phyloP scores from a whole-genome alignment of 2,113 vertebrate genomes.

The Benitochromis conjunctus region DNA sequence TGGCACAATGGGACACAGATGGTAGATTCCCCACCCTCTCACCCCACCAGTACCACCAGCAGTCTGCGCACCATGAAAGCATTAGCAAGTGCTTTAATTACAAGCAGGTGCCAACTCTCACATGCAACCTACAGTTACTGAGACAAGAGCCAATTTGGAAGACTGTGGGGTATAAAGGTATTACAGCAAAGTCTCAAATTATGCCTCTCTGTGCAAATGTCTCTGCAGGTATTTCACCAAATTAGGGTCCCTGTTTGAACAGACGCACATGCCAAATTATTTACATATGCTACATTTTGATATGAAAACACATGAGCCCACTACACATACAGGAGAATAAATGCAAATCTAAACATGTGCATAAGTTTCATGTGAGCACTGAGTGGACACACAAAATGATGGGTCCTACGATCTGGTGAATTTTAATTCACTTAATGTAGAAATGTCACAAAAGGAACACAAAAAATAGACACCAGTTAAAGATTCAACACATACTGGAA shows the following conservation, averaged over 20 bases:
- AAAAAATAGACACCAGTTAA: too few relatives aligned
- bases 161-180: not conserved
- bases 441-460: too few relatives aligned
- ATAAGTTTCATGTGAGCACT: not conserved
- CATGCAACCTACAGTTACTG: not conserved
- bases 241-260: not conserved
- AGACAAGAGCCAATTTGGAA: not conserved
- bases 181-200: not conserved
- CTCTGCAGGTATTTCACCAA: not conserved
- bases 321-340: not conserved
- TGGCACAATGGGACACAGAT: constrained; percentile 30
- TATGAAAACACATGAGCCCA: not conserved
- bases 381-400: not conserved
- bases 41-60: not conserved
- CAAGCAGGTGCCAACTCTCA: not conserved
- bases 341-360: not conserved
- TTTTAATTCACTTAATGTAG: not conserved
- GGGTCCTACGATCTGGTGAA: not conserved
- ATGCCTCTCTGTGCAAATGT: not conserved
- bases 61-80: not conserved
- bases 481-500: too few relatives aligned
- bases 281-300: not conserved
- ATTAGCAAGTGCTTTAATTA: not conserved
- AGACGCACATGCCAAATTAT: not conserved
- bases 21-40: constrained; percentile 5